phyloP scores from a whole-genome alignment of 2,797 vertebrate genomes.

The Tapirus indicus region DNA sequence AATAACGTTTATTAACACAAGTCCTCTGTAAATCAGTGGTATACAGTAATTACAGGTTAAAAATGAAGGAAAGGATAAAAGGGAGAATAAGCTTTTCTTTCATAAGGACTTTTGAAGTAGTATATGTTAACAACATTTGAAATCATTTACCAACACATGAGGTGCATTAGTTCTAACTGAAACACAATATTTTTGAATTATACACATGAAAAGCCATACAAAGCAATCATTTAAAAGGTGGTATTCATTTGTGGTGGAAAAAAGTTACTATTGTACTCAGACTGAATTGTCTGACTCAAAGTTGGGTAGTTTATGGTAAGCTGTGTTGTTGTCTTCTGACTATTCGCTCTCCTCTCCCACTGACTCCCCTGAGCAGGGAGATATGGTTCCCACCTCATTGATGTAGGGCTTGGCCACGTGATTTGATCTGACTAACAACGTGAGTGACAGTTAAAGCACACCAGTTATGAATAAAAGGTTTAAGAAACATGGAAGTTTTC shows the following conservation, averaged over 20 bases:
- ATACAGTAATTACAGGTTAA: not conserved
- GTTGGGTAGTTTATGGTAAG: no score
- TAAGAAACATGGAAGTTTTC: not conserved
- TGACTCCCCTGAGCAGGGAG: not conserved
- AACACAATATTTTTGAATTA: not conserved
- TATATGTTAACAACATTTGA: not conserved
- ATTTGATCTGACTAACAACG: not conserved
- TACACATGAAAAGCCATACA: not conserved
- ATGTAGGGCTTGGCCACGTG: not conserved
- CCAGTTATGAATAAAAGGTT: not conserved
- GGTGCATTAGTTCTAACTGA: not conserved
- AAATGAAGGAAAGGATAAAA: not conserved
- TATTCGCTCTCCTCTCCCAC: accelerated
- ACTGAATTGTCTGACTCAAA: not conserved
- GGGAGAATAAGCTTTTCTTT: not conserved
- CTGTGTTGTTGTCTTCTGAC: no score
- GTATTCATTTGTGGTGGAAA: no score
- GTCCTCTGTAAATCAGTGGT: not conserved
- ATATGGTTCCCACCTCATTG: no score
- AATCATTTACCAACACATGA: not conserved
- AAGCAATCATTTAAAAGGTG: not conserved
- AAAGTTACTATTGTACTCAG: not conserved
- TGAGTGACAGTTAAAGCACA: not conserved
- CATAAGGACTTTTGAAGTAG: not conserved
- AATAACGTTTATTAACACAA: not conserved